phyloP scores from a whole-genome alignment of 1,140 invertebrate genomes.

The Heliconius eleuchia region DNA sequence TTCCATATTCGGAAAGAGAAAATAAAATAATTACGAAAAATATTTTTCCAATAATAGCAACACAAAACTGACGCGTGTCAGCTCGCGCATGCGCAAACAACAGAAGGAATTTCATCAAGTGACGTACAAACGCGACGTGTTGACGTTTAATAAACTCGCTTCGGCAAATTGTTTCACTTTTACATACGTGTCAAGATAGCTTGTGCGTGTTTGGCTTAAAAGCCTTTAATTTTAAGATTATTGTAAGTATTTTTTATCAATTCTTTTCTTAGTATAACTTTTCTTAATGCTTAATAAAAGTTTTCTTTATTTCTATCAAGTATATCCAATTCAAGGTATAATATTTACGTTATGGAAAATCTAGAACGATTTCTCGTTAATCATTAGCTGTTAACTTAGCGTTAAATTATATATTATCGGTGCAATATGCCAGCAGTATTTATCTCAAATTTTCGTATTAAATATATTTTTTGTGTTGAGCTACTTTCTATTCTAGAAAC shows the following conservation, averaged over 20 bases:
- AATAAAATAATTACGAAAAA: neutral
- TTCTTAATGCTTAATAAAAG: neutral
- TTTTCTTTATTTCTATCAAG: neutral
- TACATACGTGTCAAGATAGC: constrained; percentile 76
- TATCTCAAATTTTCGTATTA: neutral
- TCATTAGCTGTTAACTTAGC: neutral
- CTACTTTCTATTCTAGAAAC: neutral
- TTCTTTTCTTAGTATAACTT: constrained; percentile 15
- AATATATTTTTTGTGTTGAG: neutral
- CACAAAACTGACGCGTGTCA: constrained; percentile 64
- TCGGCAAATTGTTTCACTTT: constrained; percentile 63
- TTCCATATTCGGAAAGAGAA: neutral
- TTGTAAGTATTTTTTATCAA: constrained; percentile 61
- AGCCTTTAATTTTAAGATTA: constrained; percentile 72
- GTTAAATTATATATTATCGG: constrained; percentile 10
- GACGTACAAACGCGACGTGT: constrained; percentile 53
- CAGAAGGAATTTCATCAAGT: constrained; percentile 39
- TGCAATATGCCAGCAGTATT: neutral
- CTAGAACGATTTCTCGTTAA: constrained; percentile 43
- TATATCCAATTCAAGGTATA: constrained; percentile 30
- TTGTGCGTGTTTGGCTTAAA: constrained; percentile 66
- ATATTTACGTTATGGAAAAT: constrained; percentile 48
- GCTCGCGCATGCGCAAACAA: constrained; percentile 27
- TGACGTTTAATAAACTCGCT: constrained; percentile 46
- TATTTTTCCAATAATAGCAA: constrained; percentile 32